Percentiles rank a stretch among this genome's conserved stretches.
Evolutionary conservation across 2,888 invertebrate species (phyloP).

Genomic region (Dasypolia templi): DNA sequence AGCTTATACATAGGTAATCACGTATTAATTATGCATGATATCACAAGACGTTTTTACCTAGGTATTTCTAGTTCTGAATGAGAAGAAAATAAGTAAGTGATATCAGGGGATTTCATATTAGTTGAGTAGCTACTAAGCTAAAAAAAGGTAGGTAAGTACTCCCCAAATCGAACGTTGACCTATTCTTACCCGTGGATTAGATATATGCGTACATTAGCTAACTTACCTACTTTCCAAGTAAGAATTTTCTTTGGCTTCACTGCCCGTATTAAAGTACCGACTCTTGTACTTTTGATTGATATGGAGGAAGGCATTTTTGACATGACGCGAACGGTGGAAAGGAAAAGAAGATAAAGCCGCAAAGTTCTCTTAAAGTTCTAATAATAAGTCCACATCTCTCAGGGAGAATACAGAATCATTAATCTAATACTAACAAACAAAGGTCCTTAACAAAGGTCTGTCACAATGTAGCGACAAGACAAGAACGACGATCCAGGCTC

Average conservation of each 20-base stretch:
- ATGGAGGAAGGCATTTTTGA: slow-evolving; percentile 18
- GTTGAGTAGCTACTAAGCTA: background rate
- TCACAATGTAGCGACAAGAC: slow-evolving; percentile 29
- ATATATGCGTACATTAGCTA: slow-evolving; percentile 64
- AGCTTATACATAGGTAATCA: background rate
- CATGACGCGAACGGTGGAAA: background rate
- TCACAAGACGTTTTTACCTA: too few species aligned
- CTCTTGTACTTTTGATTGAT: slow-evolving; percentile 48
- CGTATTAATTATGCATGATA: background rate
- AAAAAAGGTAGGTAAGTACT: slow-evolving; percentile 24
- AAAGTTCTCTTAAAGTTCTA: background rate
- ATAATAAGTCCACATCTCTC: background rate
- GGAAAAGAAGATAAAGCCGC: background rate
- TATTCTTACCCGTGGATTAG: slow-evolving; percentile 64
- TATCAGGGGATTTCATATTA: background rate
- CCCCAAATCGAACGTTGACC: slow-evolving; percentile 66
- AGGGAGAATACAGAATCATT: slow-evolving; percentile 7
- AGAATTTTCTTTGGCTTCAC: slow-evolving; percentile 71
- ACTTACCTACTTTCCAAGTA: slow-evolving; percentile 55
- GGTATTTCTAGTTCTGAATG: background rate
- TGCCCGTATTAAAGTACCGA: slow-evolving; percentile 44
- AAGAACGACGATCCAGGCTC: slow-evolving; percentile 26
- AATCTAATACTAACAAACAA: background rate
- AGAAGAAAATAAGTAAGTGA: background rate
- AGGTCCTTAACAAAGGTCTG: slow-evolving; percentile 15